A percentile compares a stretch with the other conserved stretches of the same genome.
Conservation (phyloP, 2,113 vertebrate genomes). For the Microtus ochrogaster region DNA sequence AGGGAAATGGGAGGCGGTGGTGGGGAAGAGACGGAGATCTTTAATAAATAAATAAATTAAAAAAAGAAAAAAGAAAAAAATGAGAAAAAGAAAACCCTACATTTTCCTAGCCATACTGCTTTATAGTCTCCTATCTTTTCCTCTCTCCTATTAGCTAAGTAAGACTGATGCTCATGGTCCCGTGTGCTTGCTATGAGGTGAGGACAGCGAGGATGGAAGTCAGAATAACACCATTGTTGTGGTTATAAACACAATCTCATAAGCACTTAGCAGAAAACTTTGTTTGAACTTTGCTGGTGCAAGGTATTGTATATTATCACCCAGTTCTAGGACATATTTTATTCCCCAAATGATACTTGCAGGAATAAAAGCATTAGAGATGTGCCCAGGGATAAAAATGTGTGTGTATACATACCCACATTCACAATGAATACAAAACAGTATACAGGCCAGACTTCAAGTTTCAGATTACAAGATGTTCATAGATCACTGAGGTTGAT, state of each 20-base stretch:
- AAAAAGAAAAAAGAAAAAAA: no score
- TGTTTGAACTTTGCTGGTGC: constrained; percentile 70
- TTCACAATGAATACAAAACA: constrained; percentile 66
- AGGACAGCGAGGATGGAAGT: constrained; percentile 47
- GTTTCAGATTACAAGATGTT: constrained; percentile 64
- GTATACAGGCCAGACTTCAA: constrained; percentile 68
- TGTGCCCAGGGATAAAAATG: constrained; percentile 66
- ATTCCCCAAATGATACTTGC: constrained; percentile 69
- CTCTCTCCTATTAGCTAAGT: background rate
- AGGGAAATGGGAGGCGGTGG: no score
- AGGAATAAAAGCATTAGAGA: constrained; percentile 79
- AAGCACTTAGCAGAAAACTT: constrained; percentile 59
- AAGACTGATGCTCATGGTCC: background rate
- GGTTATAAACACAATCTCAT: constrained; percentile 55
- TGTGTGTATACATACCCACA: background rate
- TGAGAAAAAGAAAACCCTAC: background rate
- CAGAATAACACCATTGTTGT: constrained; percentile 58
- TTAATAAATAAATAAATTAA: no score
- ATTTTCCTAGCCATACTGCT: background rate
- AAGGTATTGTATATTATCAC: constrained; percentile 69
- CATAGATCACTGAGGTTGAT: constrained; percentile 68
- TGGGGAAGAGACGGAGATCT: no score
- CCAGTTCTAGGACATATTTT: constrained; percentile 68
- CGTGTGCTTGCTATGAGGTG: constrained; percentile 4
- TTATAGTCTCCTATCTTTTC: constrained; percentile 13